These are phyloP conservation scores for Drosophila ercepeae DNA, from an alignment of 1,140 invertebrate genomes.

Conservation along the genomic window DNA sequence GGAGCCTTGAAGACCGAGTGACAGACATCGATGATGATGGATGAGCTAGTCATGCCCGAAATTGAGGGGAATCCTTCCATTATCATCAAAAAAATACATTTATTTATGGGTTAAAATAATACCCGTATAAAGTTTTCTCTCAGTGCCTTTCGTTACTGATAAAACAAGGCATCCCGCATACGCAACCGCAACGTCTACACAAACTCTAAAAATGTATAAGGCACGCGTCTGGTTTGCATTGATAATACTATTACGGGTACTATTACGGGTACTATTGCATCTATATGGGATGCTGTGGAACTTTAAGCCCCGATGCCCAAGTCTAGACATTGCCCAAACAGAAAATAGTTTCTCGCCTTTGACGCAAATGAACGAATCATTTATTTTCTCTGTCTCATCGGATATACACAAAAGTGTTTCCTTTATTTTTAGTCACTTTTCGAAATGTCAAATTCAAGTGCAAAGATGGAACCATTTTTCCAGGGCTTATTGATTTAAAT, in stretches of 20 bases:
- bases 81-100: background rate
- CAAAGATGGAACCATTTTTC: constrained; percentile 23
- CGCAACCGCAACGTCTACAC: constrained; percentile 46
- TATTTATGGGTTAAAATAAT: background rate
- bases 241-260: constrained; percentile 49
- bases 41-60: background rate
- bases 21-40: constrained; percentile 1
- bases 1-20: constrained; percentile 1
- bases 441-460: constrained; percentile 70
- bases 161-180: constrained; percentile 42
- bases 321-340: constrained; percentile 63
- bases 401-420: background rate
- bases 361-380: constrained; percentile 39
- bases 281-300: constrained; percentile 16
- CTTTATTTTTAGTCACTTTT: constrained; percentile 57
- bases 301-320: constrained; percentile 20
- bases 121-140: constrained; percentile 10
- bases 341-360: constrained; percentile 51
- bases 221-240: constrained; percentile 63
- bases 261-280: constrained; percentile 38
- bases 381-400: constrained; percentile 23
- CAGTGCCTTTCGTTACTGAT: constrained; percentile 44
- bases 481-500: constrained; percentile 2
- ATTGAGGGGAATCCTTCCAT: background rate
- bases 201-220: constrained; percentile 7